phyloP scores from a whole-genome alignment of 2,888 invertebrate species.

The Lasius fuliginosus region DNA sequence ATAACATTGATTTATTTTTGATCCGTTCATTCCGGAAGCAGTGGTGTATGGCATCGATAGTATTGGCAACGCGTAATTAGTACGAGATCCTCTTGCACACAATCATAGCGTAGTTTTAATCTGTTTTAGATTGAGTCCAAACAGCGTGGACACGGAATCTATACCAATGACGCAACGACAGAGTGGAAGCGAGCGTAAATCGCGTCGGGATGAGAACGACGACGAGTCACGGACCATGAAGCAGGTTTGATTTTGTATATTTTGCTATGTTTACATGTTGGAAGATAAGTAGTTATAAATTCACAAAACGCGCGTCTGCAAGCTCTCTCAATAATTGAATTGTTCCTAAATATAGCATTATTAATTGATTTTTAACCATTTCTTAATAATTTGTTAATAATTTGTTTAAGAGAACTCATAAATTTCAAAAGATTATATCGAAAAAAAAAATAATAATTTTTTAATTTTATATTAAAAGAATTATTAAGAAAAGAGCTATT shows the following conservation, averaged over 20 bases:
- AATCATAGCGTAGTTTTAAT: constrained; percentile 28
- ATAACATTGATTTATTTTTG: constrained; percentile 8
- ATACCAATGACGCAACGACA: constrained; percentile 81
- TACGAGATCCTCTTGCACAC: neutral
- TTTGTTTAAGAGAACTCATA: neutral
- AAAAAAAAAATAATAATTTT: neutral
- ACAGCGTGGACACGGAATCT: constrained; percentile 76
- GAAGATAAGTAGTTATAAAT: neutral
- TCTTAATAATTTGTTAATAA: neutral
- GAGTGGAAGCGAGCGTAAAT: constrained; percentile 78
- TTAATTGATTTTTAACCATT: neutral
- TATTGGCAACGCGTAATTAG: neutral
- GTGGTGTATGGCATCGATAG: neutral
- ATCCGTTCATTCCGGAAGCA: neutral
- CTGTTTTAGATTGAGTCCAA: constrained; percentile 78
- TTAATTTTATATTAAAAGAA: neutral
- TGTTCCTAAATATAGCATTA: neutral
- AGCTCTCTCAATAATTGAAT: neutral
- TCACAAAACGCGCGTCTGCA: neutral
- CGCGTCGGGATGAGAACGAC: constrained; percentile 80
- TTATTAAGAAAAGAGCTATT: neutral
- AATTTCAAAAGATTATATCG: neutral
- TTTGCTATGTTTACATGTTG: neutral
- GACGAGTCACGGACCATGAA: constrained; percentile 84
- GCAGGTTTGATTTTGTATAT: constrained; percentile 77